Base-by-base conservation (phyloP, 2,113 vertebrate genomes). In the Crotophaga sulcirostris region DNA sequence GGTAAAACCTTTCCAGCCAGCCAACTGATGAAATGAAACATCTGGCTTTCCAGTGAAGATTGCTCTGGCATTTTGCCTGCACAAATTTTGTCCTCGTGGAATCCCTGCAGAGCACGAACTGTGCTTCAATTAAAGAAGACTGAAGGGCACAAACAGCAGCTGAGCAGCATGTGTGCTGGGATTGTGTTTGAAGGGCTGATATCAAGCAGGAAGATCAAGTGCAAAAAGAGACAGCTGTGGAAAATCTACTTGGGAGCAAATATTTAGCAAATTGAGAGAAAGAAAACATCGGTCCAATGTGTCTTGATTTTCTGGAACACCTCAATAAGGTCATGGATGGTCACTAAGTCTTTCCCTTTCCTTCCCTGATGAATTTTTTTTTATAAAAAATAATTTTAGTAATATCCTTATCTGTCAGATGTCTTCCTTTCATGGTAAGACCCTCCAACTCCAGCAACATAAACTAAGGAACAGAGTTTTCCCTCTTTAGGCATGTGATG, bases 81-180 rank as follows among this genome's bases (percentile, higher is more conserved):
- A 82, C 33, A 56, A 62, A 70, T 94, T 79, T 74, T 88, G 92
- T 95, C 94, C 95, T 96, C 28, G 80, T 60, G 84, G 95, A 96
- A 74, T 88, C 82, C 90, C 94, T 86, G 52, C 29, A 84, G 89
- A 73, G 68, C 52, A 66, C 72, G 97, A 96, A 97, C 94, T 90
- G 88, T 74, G 70, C 95, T 92, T 96, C 96, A 95, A 60, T 96
- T 96, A 97, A 93, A 97, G 88, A 91, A 90, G 63, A 88, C 89
- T 95, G 93, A 94, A 97, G 89, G 97, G 87, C 87, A 86, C 58
- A 29, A 12, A 55, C 5, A 78, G 82, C 92, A 95, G 96, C 94
- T 84, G 96, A 96, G 80, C 69, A 91, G 77, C 40, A 3, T 89
- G 94, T 62, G 49, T 44, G 29, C 60, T 94, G 96, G 80, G 93